Conservation (phyloP, 2,113 vertebrate genomes). For the human (Homo sapiens) region DNA sequence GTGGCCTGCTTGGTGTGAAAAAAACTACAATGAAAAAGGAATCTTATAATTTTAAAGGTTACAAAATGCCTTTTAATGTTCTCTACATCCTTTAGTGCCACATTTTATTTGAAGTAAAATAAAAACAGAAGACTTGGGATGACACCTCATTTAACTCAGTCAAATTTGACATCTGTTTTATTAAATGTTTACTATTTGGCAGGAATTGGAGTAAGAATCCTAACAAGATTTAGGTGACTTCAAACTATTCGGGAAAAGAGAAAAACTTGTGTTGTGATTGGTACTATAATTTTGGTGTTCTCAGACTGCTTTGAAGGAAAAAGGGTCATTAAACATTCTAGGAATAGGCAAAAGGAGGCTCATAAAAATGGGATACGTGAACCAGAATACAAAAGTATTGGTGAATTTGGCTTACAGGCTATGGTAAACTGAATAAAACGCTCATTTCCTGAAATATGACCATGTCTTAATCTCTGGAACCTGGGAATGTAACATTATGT, state of each 20-base stretch:
- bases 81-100: neutral
- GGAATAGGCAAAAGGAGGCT: neutral
- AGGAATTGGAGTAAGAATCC: neutral
- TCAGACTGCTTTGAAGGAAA: neutral
- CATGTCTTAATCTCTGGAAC: neutral
- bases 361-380: neutral
- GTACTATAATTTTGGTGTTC: neutral
- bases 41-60: neutral
- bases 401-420: neutral
- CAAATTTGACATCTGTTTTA: neutral
- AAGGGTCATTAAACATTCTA: neutral
- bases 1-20: neutral
- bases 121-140: neutral
- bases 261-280: neutral
- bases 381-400: neutral
- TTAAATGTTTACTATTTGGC: neutral
- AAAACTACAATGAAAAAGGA: neutral
- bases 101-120: neutral
- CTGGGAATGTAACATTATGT: neutral
- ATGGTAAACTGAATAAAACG: neutral
- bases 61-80: neutral
- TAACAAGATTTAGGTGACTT: neutral
- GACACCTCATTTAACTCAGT: neutral
- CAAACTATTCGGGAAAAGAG: neutral
- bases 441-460: accelerated